Conservation (phyloP, 1,140 invertebrate genomes). For the Conus ventricosus region DNA sequence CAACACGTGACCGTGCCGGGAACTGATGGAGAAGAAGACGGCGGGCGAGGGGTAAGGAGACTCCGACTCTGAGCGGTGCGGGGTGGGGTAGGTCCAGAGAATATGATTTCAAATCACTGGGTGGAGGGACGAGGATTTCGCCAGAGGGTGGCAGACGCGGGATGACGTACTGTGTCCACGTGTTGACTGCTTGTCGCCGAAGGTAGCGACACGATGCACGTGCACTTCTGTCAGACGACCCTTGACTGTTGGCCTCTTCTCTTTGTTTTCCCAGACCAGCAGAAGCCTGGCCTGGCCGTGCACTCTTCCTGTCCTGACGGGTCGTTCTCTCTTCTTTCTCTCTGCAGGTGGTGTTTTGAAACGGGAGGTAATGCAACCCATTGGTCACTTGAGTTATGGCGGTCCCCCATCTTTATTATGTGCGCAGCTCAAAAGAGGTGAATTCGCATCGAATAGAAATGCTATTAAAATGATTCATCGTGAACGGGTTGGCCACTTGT, state of each 20-base stretch:
- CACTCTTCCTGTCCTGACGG: too few relatives aligned
- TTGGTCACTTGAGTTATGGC: too few relatives aligned
- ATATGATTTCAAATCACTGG: neutral
- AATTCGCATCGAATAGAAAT: too few relatives aligned
- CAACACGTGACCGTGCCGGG: neutral
- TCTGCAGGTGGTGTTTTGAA: too few relatives aligned
- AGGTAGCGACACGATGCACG: neutral
- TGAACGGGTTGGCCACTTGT: too few relatives aligned
- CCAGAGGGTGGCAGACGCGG: neutral
- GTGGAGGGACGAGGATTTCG: neutral
- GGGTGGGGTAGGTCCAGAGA: neutral
- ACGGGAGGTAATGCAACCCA: too few relatives aligned
- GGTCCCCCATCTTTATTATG: too few relatives aligned
- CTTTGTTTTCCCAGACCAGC: neutral
- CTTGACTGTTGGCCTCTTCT: neutral
- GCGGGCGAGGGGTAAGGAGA: neutral
- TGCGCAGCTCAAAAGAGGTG: too few relatives aligned
- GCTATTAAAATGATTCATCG: too few relatives aligned
- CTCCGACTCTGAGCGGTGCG: neutral
- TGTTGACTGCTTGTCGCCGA: neutral
- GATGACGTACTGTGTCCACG: neutral
- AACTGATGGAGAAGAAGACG: neutral
- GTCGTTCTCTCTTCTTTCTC: too few relatives aligned
- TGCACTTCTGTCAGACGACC: neutral
- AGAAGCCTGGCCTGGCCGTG: neutral